Evolutionary conservation across 2,888 invertebrate genomes (phyloP).

Genomic region (Fabriciana adippe): DNA sequence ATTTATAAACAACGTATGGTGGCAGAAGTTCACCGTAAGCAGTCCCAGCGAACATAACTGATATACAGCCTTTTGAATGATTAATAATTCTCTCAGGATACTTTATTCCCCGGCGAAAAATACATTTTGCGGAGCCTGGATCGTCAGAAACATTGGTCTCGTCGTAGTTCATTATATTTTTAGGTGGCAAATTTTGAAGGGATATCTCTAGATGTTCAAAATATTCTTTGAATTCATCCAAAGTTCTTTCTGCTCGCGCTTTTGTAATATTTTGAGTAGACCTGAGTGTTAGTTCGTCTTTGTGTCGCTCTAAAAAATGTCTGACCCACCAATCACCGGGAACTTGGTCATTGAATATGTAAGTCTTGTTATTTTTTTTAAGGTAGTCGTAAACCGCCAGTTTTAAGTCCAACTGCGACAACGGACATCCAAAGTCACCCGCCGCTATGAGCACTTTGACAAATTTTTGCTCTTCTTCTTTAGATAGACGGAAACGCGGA

Average conservation of each 20-base stretch:
- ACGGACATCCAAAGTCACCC: slow-evolving; percentile 33
- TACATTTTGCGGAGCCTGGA: slow-evolving; percentile 36
- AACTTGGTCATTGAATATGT: slow-evolving; percentile 4
- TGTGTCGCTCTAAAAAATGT: slow-evolving; percentile 27
- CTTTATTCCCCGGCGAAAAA: slow-evolving; percentile 36
- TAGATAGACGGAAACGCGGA: slow-evolving; percentile 18
- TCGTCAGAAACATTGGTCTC: slow-evolving; percentile 42
- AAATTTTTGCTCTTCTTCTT: slow-evolving; percentile 20
- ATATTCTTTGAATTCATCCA: slow-evolving; percentile 32
- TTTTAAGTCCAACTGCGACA: slow-evolving; percentile 24
- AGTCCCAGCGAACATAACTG: slow-evolving; percentile 38
- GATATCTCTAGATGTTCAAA: slow-evolving; percentile 34
- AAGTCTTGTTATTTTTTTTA: slow-evolving; percentile 1
- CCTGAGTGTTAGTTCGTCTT: slow-evolving; percentile 31
- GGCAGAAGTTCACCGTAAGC: slow-evolving; percentile 35
- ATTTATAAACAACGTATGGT: slow-evolving; percentile 39
- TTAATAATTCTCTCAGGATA: slow-evolving; percentile 40
- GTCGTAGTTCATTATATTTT: slow-evolving; percentile 40
- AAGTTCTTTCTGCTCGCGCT: slow-evolving; percentile 31
- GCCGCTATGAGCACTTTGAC: slow-evolving; percentile 20
- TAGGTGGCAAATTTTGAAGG: slow-evolving; percentile 17
- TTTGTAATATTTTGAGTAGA: slow-evolving; percentile 38
- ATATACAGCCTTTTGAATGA: slow-evolving; percentile 33
- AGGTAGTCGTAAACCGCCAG: slow-evolving; percentile 1
- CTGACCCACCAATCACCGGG: slow-evolving; percentile 11